Conservation (phyloP, 92 coral and sea anemone species). For the Paramuricea clavata region DNA sequence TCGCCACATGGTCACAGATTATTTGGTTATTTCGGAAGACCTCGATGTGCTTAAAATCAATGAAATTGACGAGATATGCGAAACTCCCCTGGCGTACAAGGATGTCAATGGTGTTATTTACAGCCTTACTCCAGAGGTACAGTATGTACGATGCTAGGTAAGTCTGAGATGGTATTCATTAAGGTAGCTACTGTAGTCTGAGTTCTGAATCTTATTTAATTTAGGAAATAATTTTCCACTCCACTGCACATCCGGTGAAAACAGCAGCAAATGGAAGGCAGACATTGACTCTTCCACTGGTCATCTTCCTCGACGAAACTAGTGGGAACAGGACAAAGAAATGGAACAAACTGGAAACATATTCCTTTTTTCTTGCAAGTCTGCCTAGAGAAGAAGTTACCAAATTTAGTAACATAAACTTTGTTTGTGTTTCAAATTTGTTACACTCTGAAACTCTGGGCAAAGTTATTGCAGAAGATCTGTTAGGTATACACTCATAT, state of each 20-base stretch:
- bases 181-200: too few species aligned
- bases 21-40: too few species aligned
- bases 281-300: not conserved
- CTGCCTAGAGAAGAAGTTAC: slow-evolving; percentile 14
- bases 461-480: slow-evolving; percentile 14
- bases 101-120: slow-evolving; percentile 82
- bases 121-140: too few species aligned
- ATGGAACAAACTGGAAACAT: slow-evolving; percentile 25
- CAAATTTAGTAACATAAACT: slow-evolving; percentile 29
- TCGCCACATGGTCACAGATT: too few species aligned
- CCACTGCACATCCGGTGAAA: slow-evolving; percentile 8
- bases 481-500: too few species aligned
- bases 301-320: not conserved
- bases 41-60: too few species aligned
- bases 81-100: slow-evolving; percentile 90
- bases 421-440: slow-evolving; percentile 22
- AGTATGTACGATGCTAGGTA: too few species aligned
- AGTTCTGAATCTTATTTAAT: too few species aligned
- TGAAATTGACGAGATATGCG: not conserved
- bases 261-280: not conserved
- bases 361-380: slow-evolving; percentile 26
- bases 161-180: too few species aligned
- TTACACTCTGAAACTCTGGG: not conserved
- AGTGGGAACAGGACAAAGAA: slow-evolving; percentile 11
- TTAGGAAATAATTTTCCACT: too few species aligned